These are phyloP conservation scores for Propithecus perrieri DNA, from an alignment of 2,797 vertebrate genomes.

Conservation along the genomic window DNA sequence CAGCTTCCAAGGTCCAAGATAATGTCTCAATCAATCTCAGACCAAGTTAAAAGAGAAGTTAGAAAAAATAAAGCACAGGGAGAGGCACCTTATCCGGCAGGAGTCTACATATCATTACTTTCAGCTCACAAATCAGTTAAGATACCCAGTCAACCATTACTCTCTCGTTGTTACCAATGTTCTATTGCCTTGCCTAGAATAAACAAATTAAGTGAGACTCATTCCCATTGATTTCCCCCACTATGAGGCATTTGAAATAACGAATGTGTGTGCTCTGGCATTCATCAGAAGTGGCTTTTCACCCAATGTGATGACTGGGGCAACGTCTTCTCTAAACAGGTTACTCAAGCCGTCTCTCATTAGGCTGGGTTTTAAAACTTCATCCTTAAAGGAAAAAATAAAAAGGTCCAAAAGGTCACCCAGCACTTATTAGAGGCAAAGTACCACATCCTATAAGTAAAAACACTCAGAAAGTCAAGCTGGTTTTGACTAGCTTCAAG, in stretches of 20 bases:
- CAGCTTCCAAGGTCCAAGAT: constrained; percentile 79
- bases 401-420: neutral
- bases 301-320: neutral
- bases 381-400: neutral
- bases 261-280: neutral
- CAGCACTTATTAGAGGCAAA: neutral
- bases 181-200: constrained; percentile 26
- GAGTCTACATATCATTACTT: constrained; percentile 78
- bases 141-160: constrained; percentile 80
- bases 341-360: neutral
- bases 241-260: constrained; percentile 33
- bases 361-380: neutral
- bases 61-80: constrained; percentile 68
- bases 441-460: neutral
- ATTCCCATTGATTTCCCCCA: constrained; percentile 38
- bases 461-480: neutral
- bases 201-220: constrained; percentile 72
- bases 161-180: constrained; percentile 67
- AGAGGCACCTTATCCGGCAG: constrained; percentile 75
- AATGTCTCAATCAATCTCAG: constrained; percentile 75
- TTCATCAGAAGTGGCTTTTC: constrained; percentile 57
- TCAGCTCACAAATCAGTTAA: constrained; percentile 83
- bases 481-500: neutral
- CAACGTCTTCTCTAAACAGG: neutral
- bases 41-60: constrained; percentile 79